phyloP scores from a whole-genome alignment of 92 coral and sea anemone genomes.

The Parazoanthus darwini region DNA sequence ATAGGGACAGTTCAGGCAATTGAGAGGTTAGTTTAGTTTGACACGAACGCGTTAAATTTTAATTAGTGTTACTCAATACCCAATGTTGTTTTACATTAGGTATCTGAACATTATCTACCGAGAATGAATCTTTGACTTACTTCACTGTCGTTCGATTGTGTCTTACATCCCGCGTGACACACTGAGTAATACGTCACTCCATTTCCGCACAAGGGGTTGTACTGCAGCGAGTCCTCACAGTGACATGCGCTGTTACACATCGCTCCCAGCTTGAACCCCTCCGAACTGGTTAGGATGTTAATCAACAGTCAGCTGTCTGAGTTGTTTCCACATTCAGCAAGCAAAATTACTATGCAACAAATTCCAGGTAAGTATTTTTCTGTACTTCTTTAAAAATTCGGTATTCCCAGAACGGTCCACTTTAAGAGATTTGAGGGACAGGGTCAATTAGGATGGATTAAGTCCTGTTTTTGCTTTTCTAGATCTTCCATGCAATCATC shows the following conservation, averaged over 20 bases:
- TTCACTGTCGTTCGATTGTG: constrained; percentile 15
- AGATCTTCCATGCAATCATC: too few relatives aligned
- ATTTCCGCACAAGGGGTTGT: constrained; percentile 26
- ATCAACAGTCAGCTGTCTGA: neutral
- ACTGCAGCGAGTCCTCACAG: constrained; percentile 11
- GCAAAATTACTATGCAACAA: too few relatives aligned
- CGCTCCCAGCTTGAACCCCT: neutral
- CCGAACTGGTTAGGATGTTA: constrained; percentile 3
- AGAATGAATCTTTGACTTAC: constrained; percentile 6
- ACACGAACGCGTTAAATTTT: too few relatives aligned
- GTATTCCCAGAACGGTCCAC: too few relatives aligned
- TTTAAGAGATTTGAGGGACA: too few relatives aligned
- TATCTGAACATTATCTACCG: too few relatives aligned
- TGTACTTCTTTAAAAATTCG: too few relatives aligned
- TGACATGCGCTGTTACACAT: constrained; percentile 29
- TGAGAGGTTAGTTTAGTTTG: too few relatives aligned
- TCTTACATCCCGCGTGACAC: constrained; percentile 35
- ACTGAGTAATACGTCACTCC: constrained; percentile 23
- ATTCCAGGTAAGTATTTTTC: too few relatives aligned
- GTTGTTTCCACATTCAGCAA: neutral
- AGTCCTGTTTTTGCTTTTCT: too few relatives aligned
- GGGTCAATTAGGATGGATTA: too few relatives aligned
- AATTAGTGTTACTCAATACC: neutral
- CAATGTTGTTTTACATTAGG: neutral
- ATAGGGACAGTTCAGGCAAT: too few relatives aligned